Percentiles rank a stretch among this genome's conserved stretches.
These are phyloP conservation scores for Monomorium pharaonis DNA, from an alignment of 1,140 invertebrate species.

Conservation along the genomic window DNA sequence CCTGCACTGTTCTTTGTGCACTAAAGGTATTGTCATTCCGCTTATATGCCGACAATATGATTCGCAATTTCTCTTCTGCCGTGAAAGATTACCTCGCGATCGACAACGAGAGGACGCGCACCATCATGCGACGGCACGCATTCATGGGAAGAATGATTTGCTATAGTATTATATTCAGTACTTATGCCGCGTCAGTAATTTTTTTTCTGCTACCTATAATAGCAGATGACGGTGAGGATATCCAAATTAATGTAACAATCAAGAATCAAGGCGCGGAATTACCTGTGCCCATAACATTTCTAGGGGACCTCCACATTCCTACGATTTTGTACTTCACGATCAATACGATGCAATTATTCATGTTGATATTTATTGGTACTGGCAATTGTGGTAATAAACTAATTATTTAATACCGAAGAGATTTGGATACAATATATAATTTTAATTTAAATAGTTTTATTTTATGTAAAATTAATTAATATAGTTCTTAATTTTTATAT, in stretches of 20 bases:
- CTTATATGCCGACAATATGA: background rate
- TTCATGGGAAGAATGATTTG: constrained; percentile 13
- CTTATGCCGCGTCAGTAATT: background rate
- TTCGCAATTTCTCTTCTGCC: constrained; percentile 32
- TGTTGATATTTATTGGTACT: background rate
- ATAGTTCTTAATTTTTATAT: too few species aligned
- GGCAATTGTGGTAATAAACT: constrained; percentile 57
- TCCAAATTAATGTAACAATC: constrained; percentile 6
- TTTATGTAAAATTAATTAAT: too few species aligned
- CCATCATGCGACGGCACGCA: constrained; percentile 39
- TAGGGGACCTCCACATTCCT: constrained; percentile 3
- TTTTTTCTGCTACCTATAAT: background rate
- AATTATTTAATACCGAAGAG: background rate
- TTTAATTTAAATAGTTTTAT: background rate
- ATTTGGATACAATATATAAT: background rate
- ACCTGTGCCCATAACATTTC: background rate
- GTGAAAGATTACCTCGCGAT: constrained; percentile 37
- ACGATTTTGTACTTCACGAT: background rate
- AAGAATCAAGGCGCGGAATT: background rate
- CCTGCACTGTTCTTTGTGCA: background rate
- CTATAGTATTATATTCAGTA: background rate
- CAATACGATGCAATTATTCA: background rate
- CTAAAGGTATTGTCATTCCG: constrained; percentile 12
- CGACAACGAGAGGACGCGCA: background rate
- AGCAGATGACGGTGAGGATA: background rate